Evolutionary conservation across 64 coral and sea anemone genomes (phyloP).

Genomic region (Montipora sp.): DNA sequence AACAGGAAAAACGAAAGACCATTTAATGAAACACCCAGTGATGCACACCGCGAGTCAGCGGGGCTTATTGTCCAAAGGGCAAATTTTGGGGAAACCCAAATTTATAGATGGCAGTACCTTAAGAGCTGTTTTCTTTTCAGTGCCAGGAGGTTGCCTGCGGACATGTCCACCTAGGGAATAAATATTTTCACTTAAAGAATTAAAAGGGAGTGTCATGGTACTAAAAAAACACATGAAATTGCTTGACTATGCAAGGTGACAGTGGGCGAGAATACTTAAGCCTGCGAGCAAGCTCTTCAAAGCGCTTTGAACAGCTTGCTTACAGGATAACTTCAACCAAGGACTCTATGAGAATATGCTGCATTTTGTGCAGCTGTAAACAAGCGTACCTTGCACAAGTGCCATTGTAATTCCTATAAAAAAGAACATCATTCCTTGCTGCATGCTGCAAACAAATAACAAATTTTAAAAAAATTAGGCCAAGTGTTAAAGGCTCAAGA

Average conservation of each 20-base stretch:
- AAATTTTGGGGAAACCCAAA: no score
- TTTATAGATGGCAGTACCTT: conserved; percentile 28
- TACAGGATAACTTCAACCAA: no score
- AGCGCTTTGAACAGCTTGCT: no score
- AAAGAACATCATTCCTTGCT: conserved; percentile 99
- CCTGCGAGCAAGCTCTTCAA: no score
- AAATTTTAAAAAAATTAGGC: neutral
- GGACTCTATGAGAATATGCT: neutral
- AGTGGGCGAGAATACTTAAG: no score
- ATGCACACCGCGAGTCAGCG: no score
- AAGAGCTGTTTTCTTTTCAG: conserved; percentile 87
- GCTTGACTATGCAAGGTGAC: no score
- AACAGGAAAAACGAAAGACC: no score
- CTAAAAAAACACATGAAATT: no score
- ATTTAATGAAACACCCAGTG: no score
- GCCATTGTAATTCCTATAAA: conserved; percentile 94
- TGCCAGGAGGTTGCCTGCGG: conserved; percentile 72
- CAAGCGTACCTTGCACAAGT: conserved; percentile 70
- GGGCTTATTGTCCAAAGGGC: no score
- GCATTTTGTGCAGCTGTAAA: neutral
- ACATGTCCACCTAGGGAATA: conserved; percentile 81
- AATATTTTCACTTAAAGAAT: neutral
- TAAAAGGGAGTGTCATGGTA: neutral
- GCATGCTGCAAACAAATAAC: conserved; percentile 71
- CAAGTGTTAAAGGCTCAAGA: no score